These are phyloP conservation scores for Erebia aethiops DNA, from an alignment of 2,888 invertebrate species.

Conservation along the genomic window DNA sequence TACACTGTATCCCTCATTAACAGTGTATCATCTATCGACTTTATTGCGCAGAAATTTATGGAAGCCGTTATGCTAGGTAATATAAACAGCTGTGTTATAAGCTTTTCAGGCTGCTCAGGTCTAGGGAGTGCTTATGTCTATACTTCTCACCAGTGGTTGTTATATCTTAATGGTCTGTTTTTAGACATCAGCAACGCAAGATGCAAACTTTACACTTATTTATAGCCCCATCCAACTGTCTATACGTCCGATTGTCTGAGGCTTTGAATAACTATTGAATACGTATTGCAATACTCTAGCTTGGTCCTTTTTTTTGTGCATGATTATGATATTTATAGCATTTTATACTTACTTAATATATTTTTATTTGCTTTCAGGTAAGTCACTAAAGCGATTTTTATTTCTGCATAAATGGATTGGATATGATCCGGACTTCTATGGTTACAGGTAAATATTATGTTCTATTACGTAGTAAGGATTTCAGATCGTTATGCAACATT, in stretches of 20 bases:
- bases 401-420: not conserved
- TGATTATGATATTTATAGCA: not conserved
- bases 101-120: conserved; percentile 3
- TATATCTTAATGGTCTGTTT: conserved; percentile 14
- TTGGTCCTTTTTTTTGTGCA: not conserved
- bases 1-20: too few species aligned
- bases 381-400: not conserved
- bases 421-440: not conserved
- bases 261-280: not conserved
- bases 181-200: conserved; percentile 14
- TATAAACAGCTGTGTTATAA: not conserved
- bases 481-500: conserved; percentile 1
- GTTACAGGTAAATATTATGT: not conserved
- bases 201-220: conserved; percentile 9
- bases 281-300: not conserved
- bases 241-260: conserved; percentile 12
- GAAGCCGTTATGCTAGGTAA: conserved; percentile 25
- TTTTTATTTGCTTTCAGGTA: conserved; percentile 11
- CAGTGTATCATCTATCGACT: conserved; percentile 22
- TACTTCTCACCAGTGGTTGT: conserved; percentile 1
- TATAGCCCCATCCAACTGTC: conserved; percentile 13
- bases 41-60: conserved; percentile 27
- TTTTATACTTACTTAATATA: too few species aligned
- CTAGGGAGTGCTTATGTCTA: conserved; percentile 14
- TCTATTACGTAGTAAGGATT: not conserved